Base-by-base conservation (phyloP, 64 coral and sea anemone species). In the Acropora tenuis region DNA sequence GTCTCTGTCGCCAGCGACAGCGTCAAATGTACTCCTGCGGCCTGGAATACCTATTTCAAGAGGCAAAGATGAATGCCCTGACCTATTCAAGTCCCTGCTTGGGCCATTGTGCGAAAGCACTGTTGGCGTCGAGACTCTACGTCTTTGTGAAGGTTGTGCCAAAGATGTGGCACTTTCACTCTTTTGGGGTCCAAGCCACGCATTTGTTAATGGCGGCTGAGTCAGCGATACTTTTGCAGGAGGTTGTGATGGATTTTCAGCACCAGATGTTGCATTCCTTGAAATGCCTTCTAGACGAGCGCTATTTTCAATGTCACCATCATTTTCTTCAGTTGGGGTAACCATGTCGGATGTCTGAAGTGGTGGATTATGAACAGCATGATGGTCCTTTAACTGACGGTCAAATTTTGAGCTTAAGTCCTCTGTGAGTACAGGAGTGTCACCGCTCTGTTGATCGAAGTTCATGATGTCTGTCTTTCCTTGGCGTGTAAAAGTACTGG, bases 31-130 rank as follows among this genome's bases (percentile, higher is more conserved):
- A 73, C 88, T 90, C 2, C n/a, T 43, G 42, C 8, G 68, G 78
- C 88, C 80, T 80, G 88, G 88, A 13, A 81, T 90, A 73, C 18
- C 48, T 49, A 46, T 48, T 69, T 79, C 75, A 18, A 5, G 73
- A 10, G 19, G 8, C 50, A 77, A 40, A 69, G 67, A 80, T 82
- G 80, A 48, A 79, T 52, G 60, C 44, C 73, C 77, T 67, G 59
- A 58, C 68, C 44, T 13, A 13, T 3, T 63, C 11, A 13, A 63
- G 1, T 63, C 0, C 60, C 2, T 84, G 3, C 80, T 67, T 15
- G 6, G 30, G 55, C 41, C 15, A 68, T 42, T 17, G 40, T 84
- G 80, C n/a, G 2, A 68, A 18, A 30, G 4, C 8, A 72, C 77
- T 72, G 80, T 9, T 76, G 41, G 41, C 1, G 30, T 76, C 74